Conservation (phyloP, 2,113 vertebrate species). For the Pachycephala philippinensis region DNA sequence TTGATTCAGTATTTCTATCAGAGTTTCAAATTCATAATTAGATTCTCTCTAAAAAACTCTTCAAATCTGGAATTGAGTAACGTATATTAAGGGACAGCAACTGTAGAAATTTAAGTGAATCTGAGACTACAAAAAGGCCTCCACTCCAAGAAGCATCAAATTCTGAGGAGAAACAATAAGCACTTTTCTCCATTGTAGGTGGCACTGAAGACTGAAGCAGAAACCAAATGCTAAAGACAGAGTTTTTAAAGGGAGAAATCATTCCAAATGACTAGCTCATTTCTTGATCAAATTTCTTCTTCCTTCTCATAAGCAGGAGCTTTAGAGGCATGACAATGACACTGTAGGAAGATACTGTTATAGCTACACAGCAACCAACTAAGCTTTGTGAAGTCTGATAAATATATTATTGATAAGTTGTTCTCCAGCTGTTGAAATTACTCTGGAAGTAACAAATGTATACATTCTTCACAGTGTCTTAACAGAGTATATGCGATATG, state of each 20-base stretch:
- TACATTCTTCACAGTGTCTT: neutral
- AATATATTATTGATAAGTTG: neutral
- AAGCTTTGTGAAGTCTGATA: neutral
- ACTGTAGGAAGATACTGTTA: neutral
- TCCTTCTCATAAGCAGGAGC: neutral
- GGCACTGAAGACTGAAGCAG: neutral
- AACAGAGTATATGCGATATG: neutral
- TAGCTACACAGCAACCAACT: neutral
- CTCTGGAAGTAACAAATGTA: neutral
- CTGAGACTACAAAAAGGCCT: neutral
- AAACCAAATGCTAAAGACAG: neutral
- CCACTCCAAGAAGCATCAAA: neutral
- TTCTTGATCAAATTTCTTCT: neutral
- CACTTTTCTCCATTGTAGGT: neutral
- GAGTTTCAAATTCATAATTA: neutral
- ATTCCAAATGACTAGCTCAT: neutral
- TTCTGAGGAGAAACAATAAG: neutral
- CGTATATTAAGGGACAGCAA: neutral
- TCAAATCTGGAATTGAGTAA: neutral
- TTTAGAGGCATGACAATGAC: neutral
- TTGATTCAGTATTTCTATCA: neutral
- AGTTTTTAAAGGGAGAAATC: neutral
- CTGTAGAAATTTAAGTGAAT: neutral
- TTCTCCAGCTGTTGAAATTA: neutral
- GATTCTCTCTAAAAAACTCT: neutral